phyloP scores from a whole-genome alignment of 2,888 invertebrate genomes.

The Omphaloscelis lunosa region DNA sequence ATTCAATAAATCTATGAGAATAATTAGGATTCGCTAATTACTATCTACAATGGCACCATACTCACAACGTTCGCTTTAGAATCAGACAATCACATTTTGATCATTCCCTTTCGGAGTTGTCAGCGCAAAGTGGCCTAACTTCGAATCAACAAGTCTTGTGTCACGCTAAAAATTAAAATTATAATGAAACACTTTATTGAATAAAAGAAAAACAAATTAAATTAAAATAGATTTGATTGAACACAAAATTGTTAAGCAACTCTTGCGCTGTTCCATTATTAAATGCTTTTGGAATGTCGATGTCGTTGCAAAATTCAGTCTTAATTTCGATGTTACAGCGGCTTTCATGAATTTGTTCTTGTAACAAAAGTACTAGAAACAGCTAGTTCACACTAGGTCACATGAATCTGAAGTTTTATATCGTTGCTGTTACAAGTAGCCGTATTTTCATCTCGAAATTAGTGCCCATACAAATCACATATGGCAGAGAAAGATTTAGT shows the following conservation, averaged over 20 bases:
- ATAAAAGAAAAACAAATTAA: not conserved
- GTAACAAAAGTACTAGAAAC: not conserved
- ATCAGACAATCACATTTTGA: conserved; percentile 40
- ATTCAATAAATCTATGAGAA: conserved; percentile 54
- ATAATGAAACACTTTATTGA: not conserved
- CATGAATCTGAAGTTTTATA: not conserved
- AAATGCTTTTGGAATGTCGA: conserved; percentile 83
- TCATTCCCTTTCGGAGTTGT: not conserved
- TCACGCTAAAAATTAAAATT: not conserved
- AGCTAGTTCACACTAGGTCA: not conserved
- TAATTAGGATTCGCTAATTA: conserved; percentile 52
- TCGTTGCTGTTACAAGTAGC: not conserved
- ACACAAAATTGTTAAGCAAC: conserved; percentile 21
- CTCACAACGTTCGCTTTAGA: conserved; percentile 59
- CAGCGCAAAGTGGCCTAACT: conserved; percentile 29
- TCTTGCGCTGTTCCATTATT: conserved; percentile 38
- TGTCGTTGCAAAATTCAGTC: conserved; percentile 78
- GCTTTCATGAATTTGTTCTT: conserved; percentile 15
- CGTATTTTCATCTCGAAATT: not conserved
- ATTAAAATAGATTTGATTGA: conserved; percentile 7
- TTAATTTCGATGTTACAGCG: conserved; percentile 21
- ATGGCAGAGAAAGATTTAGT: not conserved
- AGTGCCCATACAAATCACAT: conserved; percentile 3
- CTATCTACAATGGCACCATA: conserved; percentile 74
- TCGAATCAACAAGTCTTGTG: not conserved